Evolutionary conservation across 2,888 invertebrate genomes (phyloP).

Genomic region (Cephalotes varians): DNA sequence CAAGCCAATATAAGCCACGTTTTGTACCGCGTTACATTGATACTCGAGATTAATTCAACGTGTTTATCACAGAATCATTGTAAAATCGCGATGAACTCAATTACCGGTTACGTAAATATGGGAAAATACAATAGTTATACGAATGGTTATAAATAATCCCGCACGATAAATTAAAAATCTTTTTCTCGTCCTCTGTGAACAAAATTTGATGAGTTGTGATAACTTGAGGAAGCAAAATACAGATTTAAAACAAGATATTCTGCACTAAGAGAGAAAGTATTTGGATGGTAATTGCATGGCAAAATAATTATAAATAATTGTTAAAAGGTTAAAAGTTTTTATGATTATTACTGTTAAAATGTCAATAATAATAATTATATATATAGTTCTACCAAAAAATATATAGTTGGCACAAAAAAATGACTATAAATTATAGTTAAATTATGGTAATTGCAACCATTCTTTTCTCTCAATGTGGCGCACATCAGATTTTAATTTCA

Average conservation of each 20-base stretch:
- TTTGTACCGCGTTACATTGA: neutral
- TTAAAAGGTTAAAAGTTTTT: too few relatives aligned
- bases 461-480: too few relatives aligned
- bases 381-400: too few relatives aligned
- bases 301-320: too few relatives aligned
- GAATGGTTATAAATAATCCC: neutral
- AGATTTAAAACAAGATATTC: neutral
- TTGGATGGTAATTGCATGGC: too few relatives aligned
- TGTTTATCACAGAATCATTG: neutral
- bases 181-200: neutral
- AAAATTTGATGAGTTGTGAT: neutral
- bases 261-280: too few relatives aligned
- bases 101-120: neutral
- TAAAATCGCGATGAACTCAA: constrained; percentile 3
- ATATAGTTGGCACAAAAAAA: too few relatives aligned
- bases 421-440: too few relatives aligned
- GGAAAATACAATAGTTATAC: neutral
- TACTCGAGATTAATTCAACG: neutral
- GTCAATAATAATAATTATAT: too few relatives aligned
- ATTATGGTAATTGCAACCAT: too few relatives aligned
- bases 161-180: neutral
- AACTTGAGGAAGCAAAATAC: neutral
- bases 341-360: too few relatives aligned
- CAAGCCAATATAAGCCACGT: neutral
- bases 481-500: too few relatives aligned